A percentile compares a stretch with the other conserved stretches of the same genome.
These are phyloP conservation scores for Empis livida DNA, from an alignment of 2,888 invertebrate genomes.

Conservation along the genomic window DNA sequence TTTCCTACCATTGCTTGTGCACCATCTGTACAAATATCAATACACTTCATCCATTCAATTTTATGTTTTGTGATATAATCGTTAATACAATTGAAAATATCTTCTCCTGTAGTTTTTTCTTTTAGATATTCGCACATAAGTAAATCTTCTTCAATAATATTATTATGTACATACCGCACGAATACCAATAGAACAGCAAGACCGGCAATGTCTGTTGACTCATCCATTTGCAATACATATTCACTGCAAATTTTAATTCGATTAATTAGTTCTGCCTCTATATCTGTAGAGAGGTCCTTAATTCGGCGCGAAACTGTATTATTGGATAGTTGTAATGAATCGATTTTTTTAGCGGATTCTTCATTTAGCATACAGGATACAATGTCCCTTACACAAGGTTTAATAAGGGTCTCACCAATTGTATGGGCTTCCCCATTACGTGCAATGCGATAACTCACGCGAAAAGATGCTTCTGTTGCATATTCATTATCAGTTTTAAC, in stretches of 20 bases:
- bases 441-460: slow-evolving; percentile 4
- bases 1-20: neutral
- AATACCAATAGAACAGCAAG: slow-evolving; percentile 4
- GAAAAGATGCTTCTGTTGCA: slow-evolving; percentile 2
- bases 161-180: slow-evolving; percentile 3
- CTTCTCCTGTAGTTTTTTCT: slow-evolving; percentile 4
- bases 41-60: neutral
- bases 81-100: slow-evolving; percentile 7
- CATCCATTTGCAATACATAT: slow-evolving; percentile 5
- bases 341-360: slow-evolving; percentile 3
- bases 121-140: slow-evolving; percentile 3
- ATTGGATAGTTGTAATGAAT: neutral
- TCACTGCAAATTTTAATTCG: slow-evolving; percentile 2
- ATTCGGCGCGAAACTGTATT: neutral
- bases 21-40: neutral
- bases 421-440: slow-evolving; percentile 4
- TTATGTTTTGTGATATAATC: slow-evolving; percentile 4
- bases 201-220: slow-evolving; percentile 1
- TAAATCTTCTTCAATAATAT: slow-evolving; percentile 9
- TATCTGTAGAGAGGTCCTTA: neutral
- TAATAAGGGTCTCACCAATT: slow-evolving; percentile 5
- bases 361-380: neutral
- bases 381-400: neutral
- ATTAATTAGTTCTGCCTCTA: slow-evolving; percentile 1
- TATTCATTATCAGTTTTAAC: slow-evolving; percentile 2